Evolutionary conservation across 1,140 invertebrate species (phyloP), one percentile per base, ranked within the genome.

Genomic region (Sitobion miscanthi): DNA sequence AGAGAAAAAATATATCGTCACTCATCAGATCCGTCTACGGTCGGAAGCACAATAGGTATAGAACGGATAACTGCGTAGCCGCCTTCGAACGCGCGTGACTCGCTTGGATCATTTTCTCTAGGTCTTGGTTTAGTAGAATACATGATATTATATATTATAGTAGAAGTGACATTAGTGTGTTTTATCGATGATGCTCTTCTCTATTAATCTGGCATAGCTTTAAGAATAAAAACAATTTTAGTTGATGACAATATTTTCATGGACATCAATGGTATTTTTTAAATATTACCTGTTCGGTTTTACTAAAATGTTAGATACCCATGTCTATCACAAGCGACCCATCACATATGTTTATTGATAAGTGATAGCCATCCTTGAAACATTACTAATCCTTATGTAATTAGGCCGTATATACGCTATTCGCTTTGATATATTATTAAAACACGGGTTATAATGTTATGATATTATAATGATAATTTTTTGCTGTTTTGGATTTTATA

Each of bases 21-120:
- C 21, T 49, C 87, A 54, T 7, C 30, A 49, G 23, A 45, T 90
- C 8, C 30, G 42, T 45, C 38, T 45, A 69, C 25, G 20, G 25
- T 90, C 6, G 25, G 38, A 47, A 90, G 25, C 89, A 90, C 25
- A 69, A 62, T 62, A 25, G 54, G 4, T 30, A 35, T 35, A 90
- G 52, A 57, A 57, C 52, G 9, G 35, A 90, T 90, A 57, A 42
- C 47, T 77, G 4, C 14, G 42, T 42, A 21, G n/a, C 17, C 3
- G n/a, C 14, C 52, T 90, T 90, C 88, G 38, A 89, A 90, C 52
- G 1, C 7, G 35, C 88, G 88, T 90, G 35, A 90, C 21, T 90
- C 5, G 38, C 14, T 90, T 42, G 52, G n/a, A 88, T 88, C 20
- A 52, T 52, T 88, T 88, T 23, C 17, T 87, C 20, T 52, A 35